These are phyloP conservation scores for Platysternon megacephalum DNA, from an alignment of 2,113 vertebrate species.

Conservation along the genomic window DNA sequence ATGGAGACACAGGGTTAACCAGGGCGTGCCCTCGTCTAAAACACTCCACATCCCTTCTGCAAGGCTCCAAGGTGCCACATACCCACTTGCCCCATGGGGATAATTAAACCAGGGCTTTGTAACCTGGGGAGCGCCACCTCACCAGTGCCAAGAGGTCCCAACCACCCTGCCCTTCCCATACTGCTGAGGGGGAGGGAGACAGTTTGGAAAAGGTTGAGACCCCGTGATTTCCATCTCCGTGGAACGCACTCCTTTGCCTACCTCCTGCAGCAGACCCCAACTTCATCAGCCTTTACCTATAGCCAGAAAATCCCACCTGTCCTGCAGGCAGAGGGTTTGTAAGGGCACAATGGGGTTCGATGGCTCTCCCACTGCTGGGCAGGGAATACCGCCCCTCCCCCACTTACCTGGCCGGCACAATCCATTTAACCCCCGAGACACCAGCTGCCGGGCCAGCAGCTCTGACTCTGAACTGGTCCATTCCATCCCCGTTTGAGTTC, in stretches of 20 bases:
- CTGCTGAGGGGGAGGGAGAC: not conserved
- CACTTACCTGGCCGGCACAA: too few relatives aligned
- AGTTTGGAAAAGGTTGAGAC: not conserved
- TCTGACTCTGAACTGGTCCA: not conserved
- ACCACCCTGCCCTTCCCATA: not conserved
- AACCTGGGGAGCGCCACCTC: not conserved
- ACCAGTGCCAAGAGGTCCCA: not conserved
- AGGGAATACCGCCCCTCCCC: not conserved
- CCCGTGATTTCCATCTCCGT: not conserved
- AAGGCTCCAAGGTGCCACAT: not conserved
- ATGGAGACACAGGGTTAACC: not conserved
- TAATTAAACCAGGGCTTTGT: not conserved
- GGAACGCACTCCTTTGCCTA: not conserved
- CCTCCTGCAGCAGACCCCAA: not conserved
- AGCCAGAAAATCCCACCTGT: not conserved
- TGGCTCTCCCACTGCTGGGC: not conserved
- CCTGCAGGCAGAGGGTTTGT: not conserved
- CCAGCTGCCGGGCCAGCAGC: not conserved
- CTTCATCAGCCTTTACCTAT: not conserved
- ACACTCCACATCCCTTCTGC: not conserved
- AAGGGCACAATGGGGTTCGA: not conserved
- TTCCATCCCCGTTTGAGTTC: not conserved
- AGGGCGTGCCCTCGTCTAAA: not conserved
- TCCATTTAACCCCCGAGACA: not conserved
- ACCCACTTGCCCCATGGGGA: not conserved